Percentiles rank a stretch among this genome's conserved stretches.
Evolutionary conservation across 2,888 invertebrate species (phyloP).

Genomic region (Lasioglossum malachurum): DNA sequence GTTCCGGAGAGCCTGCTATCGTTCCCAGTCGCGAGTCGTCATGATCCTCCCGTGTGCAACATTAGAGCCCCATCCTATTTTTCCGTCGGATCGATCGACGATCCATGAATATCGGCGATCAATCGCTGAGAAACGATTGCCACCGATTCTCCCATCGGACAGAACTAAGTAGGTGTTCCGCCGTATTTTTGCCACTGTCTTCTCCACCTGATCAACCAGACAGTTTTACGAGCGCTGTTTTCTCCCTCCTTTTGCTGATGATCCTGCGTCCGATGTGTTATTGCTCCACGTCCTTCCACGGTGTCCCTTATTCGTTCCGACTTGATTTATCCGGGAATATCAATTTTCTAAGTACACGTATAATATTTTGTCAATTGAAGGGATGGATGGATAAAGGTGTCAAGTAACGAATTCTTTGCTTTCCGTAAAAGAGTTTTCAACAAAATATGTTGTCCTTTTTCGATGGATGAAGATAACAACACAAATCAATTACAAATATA

Average conservation of each 20-base stretch:
- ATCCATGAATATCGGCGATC: conserved; percentile 13
- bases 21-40: conserved; percentile 72
- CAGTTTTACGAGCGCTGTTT: background rate
- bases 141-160: background rate
- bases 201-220: background rate
- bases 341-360: background rate
- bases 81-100: background rate
- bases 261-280: background rate
- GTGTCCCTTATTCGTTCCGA: background rate
- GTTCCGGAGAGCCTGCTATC: conserved; percentile 75
- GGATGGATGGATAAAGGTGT: too few species aligned
- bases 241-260: background rate
- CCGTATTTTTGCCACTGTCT: background rate
- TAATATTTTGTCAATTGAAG: background rate
- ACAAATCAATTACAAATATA: too few species aligned
- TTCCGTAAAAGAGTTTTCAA: too few species aligned
- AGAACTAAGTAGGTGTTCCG: background rate
- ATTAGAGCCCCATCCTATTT: conserved; percentile 62
- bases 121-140: background rate
- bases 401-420: too few species aligned
- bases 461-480: too few species aligned
- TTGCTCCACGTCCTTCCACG: background rate
- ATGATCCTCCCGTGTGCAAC: conserved; percentile 70
- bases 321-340: background rate
- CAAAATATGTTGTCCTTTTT: too few species aligned